phyloP scores from a whole-genome alignment of 2,797 vertebrate species.

The Leptodactylus fallax region DNA sequence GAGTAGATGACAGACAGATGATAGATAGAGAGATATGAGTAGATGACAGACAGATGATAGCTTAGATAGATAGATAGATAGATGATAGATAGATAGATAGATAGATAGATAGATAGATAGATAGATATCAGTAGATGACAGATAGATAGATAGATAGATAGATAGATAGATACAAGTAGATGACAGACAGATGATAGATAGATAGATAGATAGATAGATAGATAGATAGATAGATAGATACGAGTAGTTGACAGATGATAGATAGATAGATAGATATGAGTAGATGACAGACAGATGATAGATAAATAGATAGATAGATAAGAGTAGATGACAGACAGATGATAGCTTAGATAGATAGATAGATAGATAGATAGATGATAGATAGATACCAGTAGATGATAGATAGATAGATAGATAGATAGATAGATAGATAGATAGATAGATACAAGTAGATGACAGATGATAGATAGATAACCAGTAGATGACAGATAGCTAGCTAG shows the following conservation, averaged over 20 bases:
- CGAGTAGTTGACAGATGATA: too few relatives aligned
- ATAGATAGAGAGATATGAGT: too few relatives aligned
- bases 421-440: not conserved
- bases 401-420: not conserved
- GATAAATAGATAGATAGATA: slow-evolving; percentile 3
- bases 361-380: slow-evolving; percentile 10
- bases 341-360: not conserved
- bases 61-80: too few relatives aligned
- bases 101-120: too few relatives aligned
- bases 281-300: not conserved
- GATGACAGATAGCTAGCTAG: not conserved
- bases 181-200: not conserved
- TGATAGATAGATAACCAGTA: not conserved
- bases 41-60: too few relatives aligned
- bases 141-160: too few relatives aligned
- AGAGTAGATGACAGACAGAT: not conserved
- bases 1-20: too few relatives aligned
- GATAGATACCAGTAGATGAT: too few relatives aligned
- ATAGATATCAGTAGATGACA: too few relatives aligned
- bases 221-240: not conserved
- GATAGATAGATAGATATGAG: too few relatives aligned
- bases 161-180: not conserved
- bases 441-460: slow-evolving; percentile 1
- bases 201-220: slow-evolving; percentile 13
- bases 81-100: too few relatives aligned